A percentile compares a stretch with the other conserved stretches of the same genome.
phyloP scores from a whole-genome alignment of 2,113 vertebrate species.

The Acanthisitta chloris region DNA sequence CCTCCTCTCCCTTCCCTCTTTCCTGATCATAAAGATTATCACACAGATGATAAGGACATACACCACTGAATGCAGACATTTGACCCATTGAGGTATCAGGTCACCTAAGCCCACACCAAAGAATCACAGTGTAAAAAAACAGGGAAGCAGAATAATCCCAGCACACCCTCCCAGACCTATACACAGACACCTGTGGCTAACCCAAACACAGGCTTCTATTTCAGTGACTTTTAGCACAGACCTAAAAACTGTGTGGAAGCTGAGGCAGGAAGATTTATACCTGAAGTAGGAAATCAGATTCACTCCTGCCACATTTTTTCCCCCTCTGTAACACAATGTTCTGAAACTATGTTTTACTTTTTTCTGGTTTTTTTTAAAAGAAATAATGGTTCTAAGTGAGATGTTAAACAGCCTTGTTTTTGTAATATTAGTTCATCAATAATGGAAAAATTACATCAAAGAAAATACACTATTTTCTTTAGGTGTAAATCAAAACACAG shows the following conservation, averaged over 20 bases:
- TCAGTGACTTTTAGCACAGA: neutral
- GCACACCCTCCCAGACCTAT: neutral
- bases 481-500: conserved; percentile 34
- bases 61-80: neutral
- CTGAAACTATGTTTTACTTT: neutral
- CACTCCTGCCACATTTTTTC: neutral
- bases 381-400: neutral
- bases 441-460: conserved; percentile 35
- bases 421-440: neutral
- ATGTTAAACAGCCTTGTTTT: neutral
- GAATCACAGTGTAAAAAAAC: neutral
- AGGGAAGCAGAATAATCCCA: neutral
- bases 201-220: neutral
- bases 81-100: neutral
- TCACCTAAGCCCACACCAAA: neutral
- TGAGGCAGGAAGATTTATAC: neutral
- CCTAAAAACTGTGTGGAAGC: neutral
- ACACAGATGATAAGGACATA: neutral
- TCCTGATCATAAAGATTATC: neutral
- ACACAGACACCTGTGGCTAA: neutral
- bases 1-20: neutral
- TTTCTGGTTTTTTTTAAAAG: neutral
- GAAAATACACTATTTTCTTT: neutral
- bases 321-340: neutral
- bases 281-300: neutral